Percentiles rank a stretch among this genome's conserved stretches.
Evolutionary conservation across 2,888 invertebrate genomes (phyloP).

Genomic region (Athalia circularis): DNA sequence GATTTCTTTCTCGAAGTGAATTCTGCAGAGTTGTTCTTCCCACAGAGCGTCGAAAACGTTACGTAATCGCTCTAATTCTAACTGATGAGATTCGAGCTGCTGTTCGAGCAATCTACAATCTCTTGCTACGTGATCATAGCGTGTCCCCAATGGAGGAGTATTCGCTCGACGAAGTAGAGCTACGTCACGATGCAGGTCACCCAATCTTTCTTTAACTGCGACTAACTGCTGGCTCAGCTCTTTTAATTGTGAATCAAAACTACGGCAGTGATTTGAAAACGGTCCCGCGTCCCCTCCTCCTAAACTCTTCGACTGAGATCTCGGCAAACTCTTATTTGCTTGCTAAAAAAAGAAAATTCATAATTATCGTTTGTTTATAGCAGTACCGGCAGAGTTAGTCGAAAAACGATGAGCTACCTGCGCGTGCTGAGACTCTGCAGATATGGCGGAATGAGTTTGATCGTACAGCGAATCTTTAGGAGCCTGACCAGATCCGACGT

Average conservation of each 20-base stretch:
- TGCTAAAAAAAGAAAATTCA: constrained; percentile 24
- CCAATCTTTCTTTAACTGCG: constrained; percentile 79
- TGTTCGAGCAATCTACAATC: constrained; percentile 79
- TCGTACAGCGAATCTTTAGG: constrained; percentile 67
- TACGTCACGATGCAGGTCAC: constrained; percentile 83
- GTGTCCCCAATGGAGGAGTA: constrained; percentile 72
- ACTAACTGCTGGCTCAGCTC: constrained; percentile 79
- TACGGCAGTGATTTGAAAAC: constrained; percentile 80
- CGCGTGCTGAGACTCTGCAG: constrained; percentile 63
- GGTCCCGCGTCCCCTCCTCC: constrained; percentile 77
- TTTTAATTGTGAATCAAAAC: constrained; percentile 78
- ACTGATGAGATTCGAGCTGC: constrained; percentile 78
- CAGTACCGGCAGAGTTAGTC: constrained; percentile 39
- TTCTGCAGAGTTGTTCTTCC: constrained; percentile 84
- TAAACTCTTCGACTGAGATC: constrained; percentile 62
- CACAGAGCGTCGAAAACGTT: constrained; percentile 80
- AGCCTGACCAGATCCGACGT: constrained; percentile 73
- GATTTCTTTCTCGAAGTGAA: constrained; percentile 83
- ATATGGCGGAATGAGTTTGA: constrained; percentile 60
- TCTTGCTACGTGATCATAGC: constrained; percentile 77
- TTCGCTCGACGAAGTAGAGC: constrained; percentile 78
- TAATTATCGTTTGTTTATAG: constrained; percentile 2
- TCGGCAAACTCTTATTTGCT: constrained; percentile 52
- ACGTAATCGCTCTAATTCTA: constrained; percentile 78
- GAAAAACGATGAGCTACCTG: constrained; percentile 60